Percentiles rank a stretch among this genome's conserved stretches.
Conservation (phyloP, 2,797 vertebrate species). For the Garrulus glandarius region DNA sequence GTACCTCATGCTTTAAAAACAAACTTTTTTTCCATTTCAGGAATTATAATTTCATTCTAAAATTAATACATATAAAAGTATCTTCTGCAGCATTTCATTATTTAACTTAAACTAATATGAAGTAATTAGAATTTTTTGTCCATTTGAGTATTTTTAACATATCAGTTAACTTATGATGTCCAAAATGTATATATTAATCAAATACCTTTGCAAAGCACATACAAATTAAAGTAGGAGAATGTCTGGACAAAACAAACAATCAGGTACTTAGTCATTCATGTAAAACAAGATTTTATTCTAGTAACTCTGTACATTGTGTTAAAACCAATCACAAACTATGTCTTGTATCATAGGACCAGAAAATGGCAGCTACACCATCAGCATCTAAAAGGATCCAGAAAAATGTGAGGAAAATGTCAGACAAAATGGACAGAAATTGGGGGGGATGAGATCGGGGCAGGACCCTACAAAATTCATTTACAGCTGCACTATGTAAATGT, state of each 20-base stretch:
- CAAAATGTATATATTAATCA: not conserved
- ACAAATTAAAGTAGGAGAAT: not conserved
- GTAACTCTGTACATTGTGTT: not conserved
- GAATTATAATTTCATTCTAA: not conserved
- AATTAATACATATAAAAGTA: not conserved
- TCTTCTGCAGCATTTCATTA: not conserved
- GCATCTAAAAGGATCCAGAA: not conserved
- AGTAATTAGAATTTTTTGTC: not conserved
- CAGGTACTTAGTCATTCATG: not conserved
- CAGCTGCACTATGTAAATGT: not conserved
- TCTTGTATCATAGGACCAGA: not conserved
- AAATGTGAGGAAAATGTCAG: not conserved
- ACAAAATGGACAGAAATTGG: not conserved
- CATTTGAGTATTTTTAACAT: not conserved
- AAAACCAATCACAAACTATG: not conserved
- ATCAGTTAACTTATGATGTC: not conserved
- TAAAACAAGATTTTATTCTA: not conserved
- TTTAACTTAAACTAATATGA: not conserved
- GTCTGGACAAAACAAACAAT: not conserved
- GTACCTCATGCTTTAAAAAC: not conserved
- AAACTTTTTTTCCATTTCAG: not conserved
- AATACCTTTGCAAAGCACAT: not conserved
- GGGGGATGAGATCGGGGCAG: too few species aligned
- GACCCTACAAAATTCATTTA: not conserved
- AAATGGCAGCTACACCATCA: not conserved